A percentile compares a stretch with the other conserved stretches of the same genome.
phyloP scores from a whole-genome alignment of 2,888 invertebrate genomes.

The Pediacus dermestoides region DNA sequence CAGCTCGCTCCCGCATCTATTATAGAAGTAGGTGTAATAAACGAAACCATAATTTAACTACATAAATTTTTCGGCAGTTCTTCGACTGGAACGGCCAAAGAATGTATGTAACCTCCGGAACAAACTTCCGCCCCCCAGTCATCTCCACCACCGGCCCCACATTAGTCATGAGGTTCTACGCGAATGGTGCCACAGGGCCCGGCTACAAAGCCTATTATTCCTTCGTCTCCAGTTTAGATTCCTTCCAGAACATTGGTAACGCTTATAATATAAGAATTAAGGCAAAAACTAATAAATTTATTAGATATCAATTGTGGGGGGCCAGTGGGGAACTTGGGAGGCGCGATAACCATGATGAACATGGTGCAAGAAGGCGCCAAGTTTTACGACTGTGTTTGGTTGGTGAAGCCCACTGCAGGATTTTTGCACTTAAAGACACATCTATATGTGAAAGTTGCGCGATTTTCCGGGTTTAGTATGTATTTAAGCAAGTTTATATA shows the following conservation, averaged over 20 bases:
- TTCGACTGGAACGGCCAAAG: slow-evolving; percentile 66
- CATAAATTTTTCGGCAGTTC: too few relatives aligned
- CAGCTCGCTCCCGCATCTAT: slow-evolving; percentile 62
- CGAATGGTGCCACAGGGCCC: slow-evolving; percentile 63
- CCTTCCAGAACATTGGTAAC: slow-evolving; percentile 32
- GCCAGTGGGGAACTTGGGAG: slow-evolving; percentile 65
- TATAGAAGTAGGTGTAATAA: slow-evolving; percentile 54
- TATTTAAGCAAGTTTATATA: slow-evolving; percentile 11
- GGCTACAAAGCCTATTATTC: slow-evolving; percentile 63
- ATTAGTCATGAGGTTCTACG: slow-evolving; percentile 63
- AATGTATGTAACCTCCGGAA: slow-evolving; percentile 62
- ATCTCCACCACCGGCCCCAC: slow-evolving; percentile 63
- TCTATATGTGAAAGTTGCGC: slow-evolving; percentile 56
- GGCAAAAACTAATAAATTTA: background rate
- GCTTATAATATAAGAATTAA: too few relatives aligned
- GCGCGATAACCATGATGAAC: slow-evolving; percentile 73
- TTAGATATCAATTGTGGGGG: slow-evolving; percentile 61
- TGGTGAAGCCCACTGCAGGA: slow-evolving; percentile 63
- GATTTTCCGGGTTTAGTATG: slow-evolving; percentile 42
- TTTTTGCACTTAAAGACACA: slow-evolving; percentile 65
- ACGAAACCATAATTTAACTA: background rate
- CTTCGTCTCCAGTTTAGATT: slow-evolving; percentile 24
- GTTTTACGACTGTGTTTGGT: slow-evolving; percentile 68
- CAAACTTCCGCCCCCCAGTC: slow-evolving; percentile 65
- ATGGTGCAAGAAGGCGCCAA: slow-evolving; percentile 59